A percentile compares a stretch with the other conserved stretches of the same genome.
These are phyloP conservation scores for Nectonema munidae DNA, from an alignment of 2,888 invertebrate species.

Conservation along the genomic window DNA sequence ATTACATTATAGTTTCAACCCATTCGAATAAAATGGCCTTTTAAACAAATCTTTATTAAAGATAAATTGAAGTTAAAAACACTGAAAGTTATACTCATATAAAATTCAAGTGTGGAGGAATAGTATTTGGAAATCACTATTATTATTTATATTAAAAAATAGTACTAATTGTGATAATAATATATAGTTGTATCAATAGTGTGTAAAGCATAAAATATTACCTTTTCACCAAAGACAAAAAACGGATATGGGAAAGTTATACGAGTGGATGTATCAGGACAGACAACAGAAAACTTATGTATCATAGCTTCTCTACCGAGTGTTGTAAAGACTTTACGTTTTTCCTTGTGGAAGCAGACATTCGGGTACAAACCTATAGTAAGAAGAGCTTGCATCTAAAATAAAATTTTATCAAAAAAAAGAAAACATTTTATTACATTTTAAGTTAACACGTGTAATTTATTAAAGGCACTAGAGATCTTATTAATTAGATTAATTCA, in stretches of 20 bases:
- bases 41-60: too few relatives aligned
- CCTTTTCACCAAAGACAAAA: constrained; percentile 88
- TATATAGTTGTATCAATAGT: neutral
- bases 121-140: too few relatives aligned
- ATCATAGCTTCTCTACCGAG: constrained; percentile 73
- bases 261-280: constrained; percentile 35
- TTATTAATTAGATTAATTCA: neutral
- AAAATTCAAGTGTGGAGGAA: too few relatives aligned
- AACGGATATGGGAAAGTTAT: constrained; percentile 61
- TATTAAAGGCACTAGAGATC: constrained; percentile 16
- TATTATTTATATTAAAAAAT: neutral
- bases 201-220: constrained; percentile 19
- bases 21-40: too few relatives aligned
- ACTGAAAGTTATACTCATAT: too few relatives aligned
- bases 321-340: constrained; percentile 65
- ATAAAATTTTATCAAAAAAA: constrained; percentile 10
- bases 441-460: too few relatives aligned
- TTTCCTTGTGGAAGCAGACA: constrained; percentile 71
- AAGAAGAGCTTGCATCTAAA: constrained; percentile 37
- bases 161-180: neutral
- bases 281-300: constrained; percentile 83
- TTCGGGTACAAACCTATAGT: constrained; percentile 79
- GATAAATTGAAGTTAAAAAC: too few relatives aligned
- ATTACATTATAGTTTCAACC: too few relatives aligned
- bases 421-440: constrained; percentile 8